Percentiles rank a stretch among this genome's conserved stretches.
phyloP scores from a whole-genome alignment of 2,888 invertebrate species.

The Acronicta leporina region DNA sequence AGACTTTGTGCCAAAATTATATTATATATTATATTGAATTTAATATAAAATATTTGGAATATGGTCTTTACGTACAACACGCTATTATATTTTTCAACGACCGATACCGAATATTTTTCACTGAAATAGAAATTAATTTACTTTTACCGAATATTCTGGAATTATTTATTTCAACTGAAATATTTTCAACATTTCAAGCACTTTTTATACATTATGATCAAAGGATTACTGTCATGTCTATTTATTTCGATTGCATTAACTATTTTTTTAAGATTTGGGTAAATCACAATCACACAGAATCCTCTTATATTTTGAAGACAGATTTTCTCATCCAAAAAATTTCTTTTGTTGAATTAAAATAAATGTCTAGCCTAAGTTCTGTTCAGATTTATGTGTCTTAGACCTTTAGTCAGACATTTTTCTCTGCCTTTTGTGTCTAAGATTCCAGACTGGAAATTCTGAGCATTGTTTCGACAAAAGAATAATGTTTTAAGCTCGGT shows the following conservation, averaged over 20 bases:
- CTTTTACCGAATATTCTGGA: too few species aligned
- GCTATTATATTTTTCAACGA: too few species aligned
- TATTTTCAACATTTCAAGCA: not conserved
- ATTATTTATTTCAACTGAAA: too few species aligned
- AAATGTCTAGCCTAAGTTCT: conserved; percentile 42
- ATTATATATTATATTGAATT: not conserved
- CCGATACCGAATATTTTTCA: too few species aligned
- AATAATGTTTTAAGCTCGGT: conserved; percentile 41
- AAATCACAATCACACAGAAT: conserved; percentile 1
- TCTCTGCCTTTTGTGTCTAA: conserved; percentile 29
- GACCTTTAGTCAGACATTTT: conserved; percentile 37
- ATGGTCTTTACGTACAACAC: too few species aligned
- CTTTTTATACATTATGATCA: conserved; percentile 1
- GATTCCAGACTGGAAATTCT: conserved; percentile 34
- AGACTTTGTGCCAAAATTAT: too few species aligned
- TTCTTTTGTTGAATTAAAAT: conserved; percentile 40
- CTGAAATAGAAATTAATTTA: too few species aligned
- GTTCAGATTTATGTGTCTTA: conserved; percentile 25
- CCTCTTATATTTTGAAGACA: not conserved
- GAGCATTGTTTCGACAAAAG: conserved; percentile 48
- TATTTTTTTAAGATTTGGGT: not conserved
- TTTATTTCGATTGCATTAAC: conserved; percentile 4
- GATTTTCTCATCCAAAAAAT: conserved; percentile 16
- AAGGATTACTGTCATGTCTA: not conserved
- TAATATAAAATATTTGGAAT: too few species aligned